A percentile compares a stretch with the other conserved stretches of the same genome.
Conservation (phyloP, 2,888 invertebrate species). For the Diarsia rubi region DNA sequence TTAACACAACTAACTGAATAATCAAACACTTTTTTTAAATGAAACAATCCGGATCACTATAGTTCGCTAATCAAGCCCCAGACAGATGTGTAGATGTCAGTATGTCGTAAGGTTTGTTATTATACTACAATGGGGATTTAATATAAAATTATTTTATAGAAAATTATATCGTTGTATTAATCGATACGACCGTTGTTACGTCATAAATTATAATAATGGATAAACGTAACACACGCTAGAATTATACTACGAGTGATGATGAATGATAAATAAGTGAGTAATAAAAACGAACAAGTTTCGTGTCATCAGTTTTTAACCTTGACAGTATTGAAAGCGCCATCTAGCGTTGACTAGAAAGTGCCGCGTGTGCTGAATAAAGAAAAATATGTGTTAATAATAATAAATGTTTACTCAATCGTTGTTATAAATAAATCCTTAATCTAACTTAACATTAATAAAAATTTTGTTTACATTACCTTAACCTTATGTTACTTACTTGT, state of each 20-base stretch:
- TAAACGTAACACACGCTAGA: not conserved
- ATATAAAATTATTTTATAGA: not conserved
- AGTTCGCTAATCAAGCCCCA: not conserved
- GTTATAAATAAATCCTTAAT: too few relatives aligned
- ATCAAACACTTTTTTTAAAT: too few relatives aligned
- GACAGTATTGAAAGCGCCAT: slow-evolving; percentile 17
- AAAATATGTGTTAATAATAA: not conserved
- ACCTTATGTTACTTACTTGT: slow-evolving; percentile 77
- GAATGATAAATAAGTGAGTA: not conserved
- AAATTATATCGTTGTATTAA: slow-evolving; percentile 3
- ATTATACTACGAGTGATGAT: not conserved
- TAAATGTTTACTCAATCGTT: too few relatives aligned
- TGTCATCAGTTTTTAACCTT: not conserved
- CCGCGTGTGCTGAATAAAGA: too few relatives aligned
- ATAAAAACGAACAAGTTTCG: not conserved
- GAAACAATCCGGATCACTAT: not conserved
- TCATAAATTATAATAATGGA: not conserved
- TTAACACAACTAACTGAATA: slow-evolving; percentile 2
- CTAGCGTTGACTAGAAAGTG: slow-evolving; percentile 6
- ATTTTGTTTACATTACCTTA: not conserved
- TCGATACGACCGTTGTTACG: not conserved
- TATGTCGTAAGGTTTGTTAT: not conserved
- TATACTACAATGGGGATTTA: slow-evolving; percentile 3
- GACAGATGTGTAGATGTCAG: not conserved
- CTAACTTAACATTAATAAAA: too few relatives aligned